phyloP scores from a whole-genome alignment of 2,888 invertebrate species.

The Cephus pygmeus region DNA sequence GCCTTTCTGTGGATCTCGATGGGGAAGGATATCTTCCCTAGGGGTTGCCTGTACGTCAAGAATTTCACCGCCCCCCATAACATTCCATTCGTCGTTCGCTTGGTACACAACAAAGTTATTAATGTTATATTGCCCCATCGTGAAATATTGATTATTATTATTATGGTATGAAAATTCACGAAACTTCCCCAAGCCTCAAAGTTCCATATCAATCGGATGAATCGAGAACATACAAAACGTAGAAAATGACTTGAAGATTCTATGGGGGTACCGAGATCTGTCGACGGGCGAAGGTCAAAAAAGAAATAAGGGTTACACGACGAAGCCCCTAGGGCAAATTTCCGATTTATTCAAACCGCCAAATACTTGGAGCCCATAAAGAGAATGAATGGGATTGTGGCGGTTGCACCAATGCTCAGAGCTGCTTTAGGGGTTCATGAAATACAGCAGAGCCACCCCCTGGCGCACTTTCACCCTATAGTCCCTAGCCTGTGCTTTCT shows the following conservation, averaged over 20 bases:
- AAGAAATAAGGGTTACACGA: conserved; percentile 12
- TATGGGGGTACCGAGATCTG: not conserved
- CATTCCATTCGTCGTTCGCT: conserved; percentile 38
- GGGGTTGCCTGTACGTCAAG: conserved; percentile 30
- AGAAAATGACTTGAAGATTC: not conserved
- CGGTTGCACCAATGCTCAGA: conserved; percentile 53
- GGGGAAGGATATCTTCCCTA: not conserved
- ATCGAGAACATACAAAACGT: not conserved
- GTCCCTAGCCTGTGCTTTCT: conserved; percentile 20
- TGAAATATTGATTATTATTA: not conserved
- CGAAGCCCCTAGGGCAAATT: conserved; percentile 47
- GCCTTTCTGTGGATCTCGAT: conserved; percentile 16
- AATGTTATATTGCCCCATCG: conserved; percentile 21
- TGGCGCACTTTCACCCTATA: conserved; percentile 24
- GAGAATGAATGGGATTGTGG: conserved; percentile 61
- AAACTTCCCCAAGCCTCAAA: not conserved
- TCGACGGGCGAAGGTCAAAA: conserved; percentile 3
- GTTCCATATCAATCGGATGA: not conserved
- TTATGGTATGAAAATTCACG: not conserved
- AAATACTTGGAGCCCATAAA: conserved; percentile 61
- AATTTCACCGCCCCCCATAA: conserved; percentile 31
- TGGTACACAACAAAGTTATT: conserved; percentile 20
- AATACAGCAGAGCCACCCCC: conserved; percentile 49
- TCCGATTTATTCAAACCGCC: conserved; percentile 61
- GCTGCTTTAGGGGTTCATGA: conserved; percentile 57